Conservation (phyloP, 2,113 vertebrate genomes). For the Melanocharis versteri region DNA sequence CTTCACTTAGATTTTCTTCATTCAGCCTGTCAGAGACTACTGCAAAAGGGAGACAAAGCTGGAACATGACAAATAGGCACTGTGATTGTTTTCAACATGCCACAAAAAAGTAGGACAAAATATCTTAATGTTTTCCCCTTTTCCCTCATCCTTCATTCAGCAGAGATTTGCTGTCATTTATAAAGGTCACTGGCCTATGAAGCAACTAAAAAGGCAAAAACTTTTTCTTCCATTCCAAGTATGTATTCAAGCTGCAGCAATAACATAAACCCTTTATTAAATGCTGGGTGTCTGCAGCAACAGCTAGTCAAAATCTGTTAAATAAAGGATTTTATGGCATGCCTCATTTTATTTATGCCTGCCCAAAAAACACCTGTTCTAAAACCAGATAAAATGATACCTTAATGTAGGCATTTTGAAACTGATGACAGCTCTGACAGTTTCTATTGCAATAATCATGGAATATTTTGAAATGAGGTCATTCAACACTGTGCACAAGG, state of each 20-base stretch:
- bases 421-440: neutral
- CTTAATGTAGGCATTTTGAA: neutral
- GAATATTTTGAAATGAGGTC: neutral
- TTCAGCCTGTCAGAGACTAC: conserved; percentile 68
- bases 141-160: conserved; percentile 74
- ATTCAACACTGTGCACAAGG: neutral
- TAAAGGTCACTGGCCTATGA: conserved; percentile 73
- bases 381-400: neutral
- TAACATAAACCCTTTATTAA: neutral
- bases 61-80: conserved; percentile 74
- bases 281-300: neutral
- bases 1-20: conserved; percentile 74
- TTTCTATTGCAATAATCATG: accelerated
- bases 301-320: neutral
- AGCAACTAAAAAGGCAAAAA: conserved; percentile 48
- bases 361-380: neutral
- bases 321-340: neutral
- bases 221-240: conserved; percentile 26
- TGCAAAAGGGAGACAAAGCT: conserved; percentile 58
- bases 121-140: conserved; percentile 79
- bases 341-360: neutral
- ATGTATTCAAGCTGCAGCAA: neutral
- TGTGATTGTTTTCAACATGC: conserved; percentile 76
- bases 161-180: conserved; percentile 72
- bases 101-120: conserved; percentile 77